Evolutionary conservation across 2,113 vertebrate genomes (phyloP).

Genomic region (Chaetodon auriga): DNA sequence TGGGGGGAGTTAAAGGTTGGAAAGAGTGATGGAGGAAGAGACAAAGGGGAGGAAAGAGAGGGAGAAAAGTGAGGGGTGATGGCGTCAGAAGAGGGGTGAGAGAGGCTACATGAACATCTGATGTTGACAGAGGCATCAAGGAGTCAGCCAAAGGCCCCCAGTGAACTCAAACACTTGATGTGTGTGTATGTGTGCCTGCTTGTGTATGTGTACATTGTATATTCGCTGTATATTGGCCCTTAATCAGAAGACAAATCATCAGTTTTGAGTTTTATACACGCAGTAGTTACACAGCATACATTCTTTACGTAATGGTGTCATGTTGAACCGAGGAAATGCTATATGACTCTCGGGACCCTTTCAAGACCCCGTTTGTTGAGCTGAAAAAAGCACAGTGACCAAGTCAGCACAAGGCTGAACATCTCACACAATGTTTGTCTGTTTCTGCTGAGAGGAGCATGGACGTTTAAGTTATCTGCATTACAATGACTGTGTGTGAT

Average conservation of each 20-base stretch:
- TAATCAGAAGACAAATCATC: conserved; percentile 30
- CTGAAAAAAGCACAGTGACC: neutral
- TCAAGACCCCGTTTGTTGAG: neutral
- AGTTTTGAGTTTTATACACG: neutral
- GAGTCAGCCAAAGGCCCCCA: conserved; percentile 85
- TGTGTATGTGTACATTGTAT: conserved; percentile 8
- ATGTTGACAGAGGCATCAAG: conserved; percentile 72
- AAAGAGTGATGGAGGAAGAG: conserved; percentile 28
- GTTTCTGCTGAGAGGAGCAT: neutral
- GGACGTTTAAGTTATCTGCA: neutral
- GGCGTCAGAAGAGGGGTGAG: conserved; percentile 64
- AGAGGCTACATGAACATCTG: conserved; percentile 74
- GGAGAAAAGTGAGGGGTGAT: conserved; percentile 53
- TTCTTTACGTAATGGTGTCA: neutral
- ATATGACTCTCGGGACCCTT: neutral
- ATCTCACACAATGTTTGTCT: neutral
- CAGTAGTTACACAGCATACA: neutral
- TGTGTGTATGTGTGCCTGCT: conserved; percentile 25
- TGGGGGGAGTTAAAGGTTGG: conserved; percentile 41
- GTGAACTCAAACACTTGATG: conserved; percentile 60
- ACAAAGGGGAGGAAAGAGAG: conserved; percentile 43
- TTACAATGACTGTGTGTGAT: neutral
- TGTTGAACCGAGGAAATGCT: neutral
- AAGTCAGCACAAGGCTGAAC: neutral
- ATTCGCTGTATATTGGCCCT: neutral